Evolutionary conservation across 2,113 vertebrate species (phyloP), one percentile per base, ranked within the genome.

Genomic region (Rhombomys opimus): DNA sequence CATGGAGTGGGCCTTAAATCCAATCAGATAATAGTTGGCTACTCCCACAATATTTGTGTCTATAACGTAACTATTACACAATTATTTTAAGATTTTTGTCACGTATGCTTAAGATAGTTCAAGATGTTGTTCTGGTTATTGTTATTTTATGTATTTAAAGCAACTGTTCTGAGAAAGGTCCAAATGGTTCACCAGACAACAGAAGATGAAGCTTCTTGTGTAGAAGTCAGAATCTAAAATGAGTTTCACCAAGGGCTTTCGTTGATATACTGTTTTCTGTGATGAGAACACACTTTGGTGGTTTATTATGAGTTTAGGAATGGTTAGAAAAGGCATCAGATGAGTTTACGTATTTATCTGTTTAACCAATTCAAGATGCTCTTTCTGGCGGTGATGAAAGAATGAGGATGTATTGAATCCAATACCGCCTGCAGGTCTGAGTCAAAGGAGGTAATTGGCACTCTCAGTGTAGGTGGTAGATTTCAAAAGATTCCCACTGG

Each of bases 91-190:
- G 52, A 95, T 90, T 35, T 46, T n/a, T 72, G 12, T 84, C 52
- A 57, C 6, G 9, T 57, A 35, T 80, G 30, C 35, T 80, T 65
- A 65, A 14, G 15, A 50, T 32, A 86, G 32, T 35, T 2, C 41
- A 6, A 91, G 76, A 76, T 76, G 2, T 27, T 86, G 12, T 70
- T 78, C 65, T 8, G 11, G 27, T 77, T 14, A 76, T 65, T 20
- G 46, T 6, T 76, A 17, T 87, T 93, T 89, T 95, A 73, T 76
- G 46, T 30, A 57, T 78, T 86, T 82, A 81, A 65, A 94, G 54
- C 9, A 85, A 10, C 25, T 61, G 12, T 82, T 87, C 17, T 75
- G 27, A 89, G 86, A 76, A 59, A 76, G 50, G 18, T 41, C 10
- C 10, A n/a, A 6, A 78, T 22, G 12, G 30, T 68, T 88, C 2